Base-by-base conservation (phyloP, 2,797 vertebrate species). In the Linurgus olivaceus region DNA sequence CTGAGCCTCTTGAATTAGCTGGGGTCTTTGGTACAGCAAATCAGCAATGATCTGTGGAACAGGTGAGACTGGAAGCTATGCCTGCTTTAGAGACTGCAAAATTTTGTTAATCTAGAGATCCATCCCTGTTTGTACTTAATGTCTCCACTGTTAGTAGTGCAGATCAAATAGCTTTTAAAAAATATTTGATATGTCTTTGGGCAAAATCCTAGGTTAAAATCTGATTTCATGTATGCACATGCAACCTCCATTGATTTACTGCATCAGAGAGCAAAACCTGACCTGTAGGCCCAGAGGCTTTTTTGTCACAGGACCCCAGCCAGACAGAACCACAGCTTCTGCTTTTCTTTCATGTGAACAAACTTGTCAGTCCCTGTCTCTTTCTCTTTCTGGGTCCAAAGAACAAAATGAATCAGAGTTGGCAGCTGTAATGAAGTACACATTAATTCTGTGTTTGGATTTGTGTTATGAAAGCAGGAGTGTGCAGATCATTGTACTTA, bases 361-460 rank as follows among this genome's bases (percentile, higher is more conserved):
- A 85, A 83, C 72, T 52, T 29, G 63, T 84, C 93, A 85, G 66
- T 87, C 63, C 70, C 71, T 18, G 66, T 84, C 88, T 88, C 77
- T 28, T 78, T 93, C 66, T 90, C 58, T 88, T 82, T 82, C 74
- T 90, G 63, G 15, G 28, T 87, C 83, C 86, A 87, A 92, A 96
- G 81, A 93, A 87, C 74, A 85, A 86, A 92, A 94, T 87, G 52
- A 93, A 84, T 82, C 65, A n/a, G 71, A 92, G 57, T 19, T 92
- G 84, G 91, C 84, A 94, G 81, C 55, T 87, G 71, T 93, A 76
- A 93, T 85, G 81, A 94, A 86, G 71, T 94, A 79, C 84, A 50
- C 52, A 20, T 80, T 76, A 87, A 82, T 92, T 85, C 78, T 77
- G 45, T 78, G 75, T 88, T 94, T 89, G 72, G 63, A 74, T 93